Conservation (phyloP, 2,888 invertebrate genomes). For the Thera britannica region DNA sequence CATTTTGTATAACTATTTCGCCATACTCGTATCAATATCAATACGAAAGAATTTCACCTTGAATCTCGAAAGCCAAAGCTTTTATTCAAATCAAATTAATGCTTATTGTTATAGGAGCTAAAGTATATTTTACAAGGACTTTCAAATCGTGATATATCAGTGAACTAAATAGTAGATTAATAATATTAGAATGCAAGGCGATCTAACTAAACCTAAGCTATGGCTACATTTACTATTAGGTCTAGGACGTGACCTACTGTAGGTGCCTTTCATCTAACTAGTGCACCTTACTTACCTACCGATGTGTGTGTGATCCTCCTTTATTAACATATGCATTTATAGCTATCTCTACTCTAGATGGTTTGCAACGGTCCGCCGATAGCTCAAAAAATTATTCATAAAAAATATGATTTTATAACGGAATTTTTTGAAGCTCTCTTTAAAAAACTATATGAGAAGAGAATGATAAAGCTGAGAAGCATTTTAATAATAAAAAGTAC, state of each 20-base stretch:
- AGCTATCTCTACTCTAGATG: no score
- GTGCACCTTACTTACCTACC: no score
- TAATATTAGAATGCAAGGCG: not conserved
- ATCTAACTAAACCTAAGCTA: not conserved
- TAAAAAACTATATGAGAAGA: no score
- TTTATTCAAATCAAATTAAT: slow-evolving; percentile 20
- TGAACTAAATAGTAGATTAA: slow-evolving; percentile 4
- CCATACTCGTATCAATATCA: slow-evolving; percentile 41
- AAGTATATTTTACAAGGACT: slow-evolving; percentile 17
- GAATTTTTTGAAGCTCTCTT: no score
- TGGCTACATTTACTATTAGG: not conserved
- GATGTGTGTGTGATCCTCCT: no score
- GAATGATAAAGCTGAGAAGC: no score
- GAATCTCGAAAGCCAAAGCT: slow-evolving; percentile 63
- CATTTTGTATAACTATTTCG: slow-evolving; percentile 37
- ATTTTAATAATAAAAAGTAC: no score
- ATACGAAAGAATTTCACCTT: slow-evolving; percentile 67
- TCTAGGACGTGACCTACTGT: not conserved
- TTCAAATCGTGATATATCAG: slow-evolving; percentile 23
- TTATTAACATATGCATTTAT: no score
- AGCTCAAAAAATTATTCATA: no score
- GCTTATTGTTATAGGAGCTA: slow-evolving; percentile 17
- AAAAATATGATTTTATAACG: no score
- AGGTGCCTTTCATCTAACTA: not conserved
- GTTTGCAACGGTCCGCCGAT: no score